A percentile compares a stretch with the other conserved stretches of the same genome.
phyloP scores from a whole-genome alignment of 2,797 vertebrate genomes.

The Adrianichthys oophorus region DNA sequence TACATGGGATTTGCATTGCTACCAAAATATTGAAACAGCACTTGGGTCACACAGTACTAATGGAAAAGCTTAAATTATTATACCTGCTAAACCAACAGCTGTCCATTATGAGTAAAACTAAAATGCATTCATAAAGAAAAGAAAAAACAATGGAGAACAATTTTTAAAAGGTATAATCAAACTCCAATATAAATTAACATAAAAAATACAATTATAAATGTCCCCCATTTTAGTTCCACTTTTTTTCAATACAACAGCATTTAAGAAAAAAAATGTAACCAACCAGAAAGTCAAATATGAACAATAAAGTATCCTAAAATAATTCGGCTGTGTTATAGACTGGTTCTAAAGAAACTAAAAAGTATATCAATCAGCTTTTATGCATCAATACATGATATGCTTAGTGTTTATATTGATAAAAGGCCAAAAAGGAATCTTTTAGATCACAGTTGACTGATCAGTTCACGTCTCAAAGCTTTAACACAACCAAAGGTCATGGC shows the following conservation, averaged over 20 bases:
- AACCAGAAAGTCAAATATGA: no score
- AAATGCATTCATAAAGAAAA: conserved; percentile 4
- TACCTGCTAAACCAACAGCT: conserved; percentile 17
- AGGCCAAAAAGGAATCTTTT: no score
- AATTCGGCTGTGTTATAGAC: no score
- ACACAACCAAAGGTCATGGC: no score
- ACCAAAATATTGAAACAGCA: conserved; percentile 22
- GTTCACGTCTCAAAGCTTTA: no score
- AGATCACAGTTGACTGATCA: no score
- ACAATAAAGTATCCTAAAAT: no score
- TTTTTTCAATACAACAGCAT: conserved; percentile 20
- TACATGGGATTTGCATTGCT: conserved; percentile 11
- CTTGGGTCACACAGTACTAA: conserved; percentile 18
- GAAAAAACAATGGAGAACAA: background rate
- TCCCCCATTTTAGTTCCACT: conserved; percentile 16
- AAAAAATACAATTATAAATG: conserved; percentile 24
- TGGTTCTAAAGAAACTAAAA: no score
- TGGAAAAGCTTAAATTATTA: conserved; percentile 16
- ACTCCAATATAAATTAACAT: conserved; percentile 16
- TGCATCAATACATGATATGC: no score
- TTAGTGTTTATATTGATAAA: no score
- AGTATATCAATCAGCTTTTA: no score
- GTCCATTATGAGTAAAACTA: conserved; percentile 1
- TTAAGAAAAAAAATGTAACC: no score
- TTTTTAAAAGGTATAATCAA: conserved; percentile 8